Conservation (phyloP, 2,113 vertebrate genomes). For the Macaca fascicularis region DNA sequence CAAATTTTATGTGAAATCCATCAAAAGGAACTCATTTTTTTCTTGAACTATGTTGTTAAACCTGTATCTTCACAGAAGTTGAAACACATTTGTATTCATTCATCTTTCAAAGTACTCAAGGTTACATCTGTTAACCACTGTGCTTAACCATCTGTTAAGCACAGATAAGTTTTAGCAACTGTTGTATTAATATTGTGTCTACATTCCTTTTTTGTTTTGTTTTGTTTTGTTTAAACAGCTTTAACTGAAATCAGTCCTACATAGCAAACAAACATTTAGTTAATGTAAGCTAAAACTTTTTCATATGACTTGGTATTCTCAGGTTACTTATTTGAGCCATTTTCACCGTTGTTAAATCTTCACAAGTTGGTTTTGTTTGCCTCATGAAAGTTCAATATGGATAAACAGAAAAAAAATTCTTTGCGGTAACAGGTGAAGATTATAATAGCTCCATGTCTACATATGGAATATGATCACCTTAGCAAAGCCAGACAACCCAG, state of each 20-base stretch:
- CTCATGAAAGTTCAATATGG: slow-evolving; percentile 55
- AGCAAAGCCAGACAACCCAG: slow-evolving; percentile 56
- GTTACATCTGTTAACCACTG: slow-evolving; percentile 50
- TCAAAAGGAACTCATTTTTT: background rate
- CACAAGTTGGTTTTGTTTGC: slow-evolving; percentile 78
- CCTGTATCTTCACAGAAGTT: slow-evolving; percentile 42
- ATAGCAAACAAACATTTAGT: slow-evolving; percentile 70
- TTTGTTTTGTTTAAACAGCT: slow-evolving; percentile 66
- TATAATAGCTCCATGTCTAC: slow-evolving; percentile 68
- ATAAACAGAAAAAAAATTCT: slow-evolving; percentile 77
- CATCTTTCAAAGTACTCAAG: slow-evolving; percentile 25
- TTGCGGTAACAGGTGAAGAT: slow-evolving; percentile 78
- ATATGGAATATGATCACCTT: slow-evolving; percentile 67
- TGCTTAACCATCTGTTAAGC: background rate
- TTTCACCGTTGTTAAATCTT: slow-evolving; percentile 72
- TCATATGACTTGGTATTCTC: slow-evolving; percentile 48
- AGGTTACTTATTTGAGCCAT: slow-evolving; percentile 74
- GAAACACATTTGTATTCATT: slow-evolving; percentile 16
- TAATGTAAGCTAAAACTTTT: slow-evolving; percentile 68
- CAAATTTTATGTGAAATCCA: slow-evolving; percentile 14
- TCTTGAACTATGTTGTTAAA: slow-evolving; percentile 17
- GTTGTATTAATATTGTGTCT: slow-evolving; percentile 66
- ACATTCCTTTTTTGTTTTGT: slow-evolving; percentile 11
- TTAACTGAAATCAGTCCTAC: slow-evolving; percentile 69
- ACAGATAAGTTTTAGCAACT: slow-evolving; percentile 63